Conservation (phyloP, 2,113 vertebrate genomes). For the Bos indicus region DNA sequence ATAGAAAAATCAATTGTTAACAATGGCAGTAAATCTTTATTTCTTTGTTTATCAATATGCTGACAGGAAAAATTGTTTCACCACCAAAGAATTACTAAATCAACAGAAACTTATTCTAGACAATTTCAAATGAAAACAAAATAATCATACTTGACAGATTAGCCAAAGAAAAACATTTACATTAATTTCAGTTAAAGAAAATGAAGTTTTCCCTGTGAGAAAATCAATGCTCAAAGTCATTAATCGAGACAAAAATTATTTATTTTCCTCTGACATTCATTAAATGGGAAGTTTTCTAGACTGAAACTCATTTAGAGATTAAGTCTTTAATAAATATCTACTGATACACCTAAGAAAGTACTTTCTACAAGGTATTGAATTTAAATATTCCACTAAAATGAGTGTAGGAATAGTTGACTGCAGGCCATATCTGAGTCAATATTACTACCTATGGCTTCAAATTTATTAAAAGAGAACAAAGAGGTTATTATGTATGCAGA, state of each 20-base stretch:
- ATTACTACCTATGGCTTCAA: conserved; percentile 20
- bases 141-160: conserved; percentile 48
- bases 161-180: conserved; percentile 34
- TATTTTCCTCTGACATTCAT: conserved; percentile 46
- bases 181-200: conserved; percentile 63
- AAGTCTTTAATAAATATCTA: conserved; percentile 61
- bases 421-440: conserved; percentile 1
- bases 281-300: conserved; percentile 9
- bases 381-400: conserved; percentile 38
- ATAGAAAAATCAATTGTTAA: conserved; percentile 59
- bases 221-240: conserved; percentile 46
- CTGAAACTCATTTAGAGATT: conserved; percentile 42
- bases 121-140: conserved; percentile 50
- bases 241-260: conserved; percentile 68
- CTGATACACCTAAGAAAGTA: conserved; percentile 18
- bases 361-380: not conserved
- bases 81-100: conserved; percentile 56
- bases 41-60: conserved; percentile 47
- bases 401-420: conserved; percentile 32
- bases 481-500: conserved; percentile 57
- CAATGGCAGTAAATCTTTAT: conserved; percentile 34
- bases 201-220: conserved; percentile 60
- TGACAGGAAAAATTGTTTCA: conserved; percentile 60
- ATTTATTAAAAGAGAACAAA: conserved; percentile 66
- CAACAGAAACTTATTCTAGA: conserved; percentile 59